Evolutionary conservation across 2,888 invertebrate genomes (phyloP), one percentile per base, ranked within the genome.

Genomic region (Hypolimnas misippus): DNA sequence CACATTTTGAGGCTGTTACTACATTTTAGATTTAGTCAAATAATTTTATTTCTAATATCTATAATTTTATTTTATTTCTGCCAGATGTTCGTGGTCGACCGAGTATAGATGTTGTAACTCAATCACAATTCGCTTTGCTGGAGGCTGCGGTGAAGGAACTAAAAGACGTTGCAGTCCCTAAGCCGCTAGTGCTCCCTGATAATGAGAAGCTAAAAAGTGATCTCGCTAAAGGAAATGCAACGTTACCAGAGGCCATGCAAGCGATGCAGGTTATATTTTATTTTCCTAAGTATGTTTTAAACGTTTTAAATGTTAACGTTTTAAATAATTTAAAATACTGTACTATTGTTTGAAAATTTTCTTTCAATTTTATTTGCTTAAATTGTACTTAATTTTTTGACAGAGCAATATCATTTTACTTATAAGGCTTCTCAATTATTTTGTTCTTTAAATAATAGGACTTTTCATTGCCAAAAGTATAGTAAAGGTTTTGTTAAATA

Each of bases 71-170:
- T n/a, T 35, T 14, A n/a, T 10, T 16, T 25, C 19, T 19, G 40
- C 17, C 33, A 76, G 76, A 65, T 49, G 60, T 73, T 6, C 73
- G 68, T 2, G 52, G 70, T 0, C 77, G 81, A 8, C 81, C 79
- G 7, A 81, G 81, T 66, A 85, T 89, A 19, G 86, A 86, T 10
- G 86, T 90, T 31, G 89, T 89, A 62, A 84, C 89, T 0, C 71
- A 75, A 38, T 81, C 84, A 0, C 78, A 90, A 72, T 90, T 90
- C 62, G 76, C 76, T 3, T 8, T 79, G 4, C 72, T 91, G 59
- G 73, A 78, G 66, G 63, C 63, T 0, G 69, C 73, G 0, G 87
- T 90, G 25, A 63, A 63, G 3, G 69, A 76, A 10, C 68, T 91
- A 59, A 54, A 63, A 65, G 29, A 68, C 6, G 61, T 66, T 8